Evolutionary conservation across 1,140 invertebrate genomes (phyloP), one percentile per base, ranked within the genome.

Genomic region (Phocides pigmalion): DNA sequence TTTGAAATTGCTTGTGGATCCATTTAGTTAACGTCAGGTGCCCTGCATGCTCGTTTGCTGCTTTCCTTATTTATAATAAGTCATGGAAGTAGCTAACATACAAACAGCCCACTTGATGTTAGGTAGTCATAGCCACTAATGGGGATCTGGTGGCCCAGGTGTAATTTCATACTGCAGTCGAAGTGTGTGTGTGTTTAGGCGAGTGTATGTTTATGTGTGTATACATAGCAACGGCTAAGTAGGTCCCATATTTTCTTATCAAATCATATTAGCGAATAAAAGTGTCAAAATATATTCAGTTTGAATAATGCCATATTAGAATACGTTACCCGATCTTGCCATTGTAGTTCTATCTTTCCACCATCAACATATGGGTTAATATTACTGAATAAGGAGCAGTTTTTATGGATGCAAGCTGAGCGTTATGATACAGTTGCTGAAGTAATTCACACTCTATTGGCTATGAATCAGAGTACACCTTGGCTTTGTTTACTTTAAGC

Each of bases 251-350:
- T 1, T 35, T 1, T 35, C 15, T 11, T 51, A 37, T 51, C 12
- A 51, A 53, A 53, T 39, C 53, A 76, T 81, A 79, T 76, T 74
- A 80, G 73, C 76, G 74, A 84, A 86, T 82, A 77, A 84, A 86
- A 84, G 76, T 84, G 81, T 84, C 80, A 84, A 79, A 84, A 78
- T 72, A 72, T 72, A 76, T 84, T 82, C 79, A 74, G 49, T 79
- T 75, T 82, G 76, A 86, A 79, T 82, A 81, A 83, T 74, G 9
- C 1, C n/a, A 3, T 15, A 35, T 20, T 46, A 2, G 46, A 49
- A 49, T 39, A 54, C 41, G n/a, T n/a, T 15, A 22, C 12, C 4
- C 42, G 17, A 46, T 62, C 47, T 54, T 0, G 0, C 1, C n/a
- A n/a, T 37, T 1, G 0, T 0, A 14, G 35, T 16, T 17, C 14